Conservation (phyloP, 2,113 vertebrate genomes). For the Junco hyemalis region DNA sequence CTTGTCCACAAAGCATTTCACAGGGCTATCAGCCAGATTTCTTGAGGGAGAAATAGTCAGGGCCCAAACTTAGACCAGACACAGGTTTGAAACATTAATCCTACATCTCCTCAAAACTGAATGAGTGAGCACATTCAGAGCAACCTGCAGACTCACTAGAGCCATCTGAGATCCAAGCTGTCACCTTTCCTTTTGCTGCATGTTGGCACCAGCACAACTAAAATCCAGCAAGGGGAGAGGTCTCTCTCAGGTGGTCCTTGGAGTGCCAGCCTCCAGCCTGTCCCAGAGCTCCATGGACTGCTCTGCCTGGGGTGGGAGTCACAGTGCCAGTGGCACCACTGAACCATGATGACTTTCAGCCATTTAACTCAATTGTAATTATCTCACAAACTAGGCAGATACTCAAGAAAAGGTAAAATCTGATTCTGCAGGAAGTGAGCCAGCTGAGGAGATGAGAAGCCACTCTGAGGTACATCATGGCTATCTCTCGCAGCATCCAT, state of each 20-base stretch:
- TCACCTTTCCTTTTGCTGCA: not conserved
- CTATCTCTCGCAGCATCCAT: not conserved
- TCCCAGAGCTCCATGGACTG: too few relatives aligned
- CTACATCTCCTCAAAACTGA: not conserved
- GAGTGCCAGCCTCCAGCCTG: not conserved
- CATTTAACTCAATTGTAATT: not conserved
- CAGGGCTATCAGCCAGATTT: not conserved
- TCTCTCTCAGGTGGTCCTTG: not conserved
- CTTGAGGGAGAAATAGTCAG: not conserved
- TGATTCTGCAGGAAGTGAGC: accelerated
- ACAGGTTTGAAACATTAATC: not conserved
- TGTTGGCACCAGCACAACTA: not conserved
- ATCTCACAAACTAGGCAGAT: not conserved
- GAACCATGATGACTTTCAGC: not conserved
- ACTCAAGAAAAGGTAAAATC: not conserved
- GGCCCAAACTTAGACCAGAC: not conserved
- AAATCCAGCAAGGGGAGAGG: not conserved
- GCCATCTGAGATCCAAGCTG: not conserved
- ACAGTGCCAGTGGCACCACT: not conserved
- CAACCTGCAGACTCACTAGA: not conserved
- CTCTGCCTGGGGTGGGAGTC: not conserved
- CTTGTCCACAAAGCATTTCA: not conserved
- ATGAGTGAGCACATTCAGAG: not conserved
- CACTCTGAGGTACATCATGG: not conserved
- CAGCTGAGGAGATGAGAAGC: not conserved